A percentile compares a stretch with the other conserved stretches of the same genome.
Conservation (phyloP, 2,113 vertebrate genomes). For the Mormyrus lacerda region DNA sequence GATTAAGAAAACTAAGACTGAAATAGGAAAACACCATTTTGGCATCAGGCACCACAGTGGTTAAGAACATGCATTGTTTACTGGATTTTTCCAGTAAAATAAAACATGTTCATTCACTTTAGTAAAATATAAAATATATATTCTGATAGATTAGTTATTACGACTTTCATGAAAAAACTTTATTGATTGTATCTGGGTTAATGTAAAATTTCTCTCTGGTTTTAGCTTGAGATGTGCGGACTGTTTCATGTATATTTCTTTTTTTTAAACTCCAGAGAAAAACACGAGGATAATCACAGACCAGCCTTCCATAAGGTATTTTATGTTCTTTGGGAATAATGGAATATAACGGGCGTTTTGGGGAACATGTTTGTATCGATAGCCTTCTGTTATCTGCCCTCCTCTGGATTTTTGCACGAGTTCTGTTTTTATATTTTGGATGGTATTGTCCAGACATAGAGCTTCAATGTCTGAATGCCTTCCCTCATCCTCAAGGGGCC, state of each 20-base stretch:
- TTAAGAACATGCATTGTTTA: neutral
- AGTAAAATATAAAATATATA: neutral
- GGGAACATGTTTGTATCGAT: neutral
- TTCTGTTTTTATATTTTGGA: neutral
- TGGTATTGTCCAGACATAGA: neutral
- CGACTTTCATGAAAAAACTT: neutral
- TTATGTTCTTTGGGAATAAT: neutral
- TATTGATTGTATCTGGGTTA: neutral
- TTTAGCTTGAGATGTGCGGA: neutral
- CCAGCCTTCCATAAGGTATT: conserved; percentile 88
- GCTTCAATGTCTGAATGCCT: neutral
- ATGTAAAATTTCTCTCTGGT: neutral
- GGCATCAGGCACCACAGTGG: neutral
- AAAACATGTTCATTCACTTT: neutral
- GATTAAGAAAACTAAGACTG: neutral
- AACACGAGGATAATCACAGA: conserved; percentile 93
- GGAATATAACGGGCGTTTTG: neutral
- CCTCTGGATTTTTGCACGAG: neutral
- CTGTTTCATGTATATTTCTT: neutral
- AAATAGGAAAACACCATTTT: neutral
- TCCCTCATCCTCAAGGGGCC: conserved; percentile 69
- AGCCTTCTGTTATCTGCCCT: neutral
- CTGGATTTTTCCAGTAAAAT: neutral
- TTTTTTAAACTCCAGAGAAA: conserved; percentile 67
- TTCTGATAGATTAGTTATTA: neutral